Conservation (phyloP, 2,797 vertebrate species). For the Florisuga fusca region DNA sequence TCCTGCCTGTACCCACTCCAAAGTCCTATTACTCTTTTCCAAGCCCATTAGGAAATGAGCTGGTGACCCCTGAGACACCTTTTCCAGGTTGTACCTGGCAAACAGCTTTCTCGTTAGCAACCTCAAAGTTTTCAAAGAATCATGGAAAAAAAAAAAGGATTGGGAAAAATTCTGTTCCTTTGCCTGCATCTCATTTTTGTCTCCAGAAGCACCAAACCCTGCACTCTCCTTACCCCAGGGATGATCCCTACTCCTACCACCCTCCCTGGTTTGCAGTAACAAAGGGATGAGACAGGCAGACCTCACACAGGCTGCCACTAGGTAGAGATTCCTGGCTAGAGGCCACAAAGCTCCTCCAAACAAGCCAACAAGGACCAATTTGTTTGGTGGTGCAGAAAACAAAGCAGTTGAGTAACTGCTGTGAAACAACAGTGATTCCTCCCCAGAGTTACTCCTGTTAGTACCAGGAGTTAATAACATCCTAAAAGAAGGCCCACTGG, state of each 20-base stretch:
- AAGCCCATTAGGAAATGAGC: background rate
- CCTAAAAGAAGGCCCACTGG: background rate
- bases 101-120: background rate
- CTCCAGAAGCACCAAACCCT: background rate
- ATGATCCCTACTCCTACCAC: background rate
- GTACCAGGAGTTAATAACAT: background rate
- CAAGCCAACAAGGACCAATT: background rate
- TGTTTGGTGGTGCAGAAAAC: background rate
- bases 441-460: background rate
- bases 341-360: background rate
- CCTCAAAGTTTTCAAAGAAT: background rate
- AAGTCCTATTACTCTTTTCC: background rate
- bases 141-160: background rate
- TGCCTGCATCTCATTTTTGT: background rate
- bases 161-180: background rate
- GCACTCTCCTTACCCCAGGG: background rate
- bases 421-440: background rate
- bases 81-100: background rate
- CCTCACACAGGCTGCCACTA: fast-evolving
- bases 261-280: background rate
- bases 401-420: background rate
- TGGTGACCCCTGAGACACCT: background rate
- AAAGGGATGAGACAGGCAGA: background rate
- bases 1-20: background rate
- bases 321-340: background rate